Evolutionary conservation across 2,888 invertebrate species (phyloP).

Genomic region (Hydraecia micacea): DNA sequence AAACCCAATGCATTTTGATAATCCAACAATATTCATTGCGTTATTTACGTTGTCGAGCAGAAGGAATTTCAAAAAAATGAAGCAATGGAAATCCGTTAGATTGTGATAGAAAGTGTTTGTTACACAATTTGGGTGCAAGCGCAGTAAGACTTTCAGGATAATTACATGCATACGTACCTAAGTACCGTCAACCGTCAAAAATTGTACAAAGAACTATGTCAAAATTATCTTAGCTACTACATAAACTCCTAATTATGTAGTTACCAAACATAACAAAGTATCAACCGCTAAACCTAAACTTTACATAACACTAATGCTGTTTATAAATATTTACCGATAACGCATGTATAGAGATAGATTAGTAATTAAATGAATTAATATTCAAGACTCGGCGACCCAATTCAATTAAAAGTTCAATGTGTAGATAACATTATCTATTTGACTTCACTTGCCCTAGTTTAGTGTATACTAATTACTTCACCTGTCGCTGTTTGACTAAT

Average conservation of each 20-base stretch:
- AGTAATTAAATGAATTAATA: conserved; percentile 62
- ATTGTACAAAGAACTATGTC: no score
- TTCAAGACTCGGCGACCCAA: conserved; percentile 57
- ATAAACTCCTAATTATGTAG: background rate
- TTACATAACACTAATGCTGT: conserved; percentile 34
- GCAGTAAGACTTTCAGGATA: background rate
- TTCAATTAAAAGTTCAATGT: conserved; percentile 66
- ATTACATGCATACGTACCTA: background rate
- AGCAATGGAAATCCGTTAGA: no score
- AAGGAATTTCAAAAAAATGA: no score
- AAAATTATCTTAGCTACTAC: background rate
- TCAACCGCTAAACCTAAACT: background rate
- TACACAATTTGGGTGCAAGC: background rate
- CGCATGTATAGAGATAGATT: conserved; percentile 50
- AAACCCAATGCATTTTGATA: background rate
- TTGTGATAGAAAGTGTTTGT: background rate
- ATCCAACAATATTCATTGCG: no score
- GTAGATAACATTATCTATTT: conserved; percentile 60
- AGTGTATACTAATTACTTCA: conserved; percentile 52
- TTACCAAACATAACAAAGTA: background rate
- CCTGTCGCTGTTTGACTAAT: conserved; percentile 38
- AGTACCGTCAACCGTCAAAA: background rate
- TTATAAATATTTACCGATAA: conserved; percentile 39
- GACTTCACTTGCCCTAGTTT: conserved; percentile 59
- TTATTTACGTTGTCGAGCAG: no score